Conservation (phyloP, 2,888 invertebrate genomes). For the Orchesella flavescens region DNA sequence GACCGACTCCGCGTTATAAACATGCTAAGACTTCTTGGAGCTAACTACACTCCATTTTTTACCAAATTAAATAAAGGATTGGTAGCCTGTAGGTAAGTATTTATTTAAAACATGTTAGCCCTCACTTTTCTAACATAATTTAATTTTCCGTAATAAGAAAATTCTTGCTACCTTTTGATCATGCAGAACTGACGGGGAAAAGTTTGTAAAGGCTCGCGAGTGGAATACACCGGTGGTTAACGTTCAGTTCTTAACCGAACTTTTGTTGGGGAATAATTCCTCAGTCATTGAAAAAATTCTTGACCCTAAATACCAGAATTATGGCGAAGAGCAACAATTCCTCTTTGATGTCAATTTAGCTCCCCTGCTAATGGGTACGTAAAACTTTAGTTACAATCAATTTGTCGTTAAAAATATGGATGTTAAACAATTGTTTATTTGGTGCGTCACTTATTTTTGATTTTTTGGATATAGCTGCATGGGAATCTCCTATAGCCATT, state of each 20-base stretch:
- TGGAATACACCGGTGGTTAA: slow-evolving; percentile 95
- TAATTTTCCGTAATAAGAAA: too few relatives aligned
- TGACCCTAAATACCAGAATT: slow-evolving; percentile 88
- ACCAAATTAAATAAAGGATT: slow-evolving; percentile 76
- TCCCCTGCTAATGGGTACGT: slow-evolving; percentile 95
- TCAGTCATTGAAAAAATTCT: slow-evolving; percentile 80
- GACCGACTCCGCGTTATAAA: slow-evolving; percentile 87
- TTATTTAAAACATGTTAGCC: too few relatives aligned
- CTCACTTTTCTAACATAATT: slow-evolving; percentile 3
- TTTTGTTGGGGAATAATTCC: slow-evolving; percentile 87
- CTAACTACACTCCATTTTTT: slow-evolving; percentile 82
- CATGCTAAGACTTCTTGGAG: slow-evolving; percentile 90
- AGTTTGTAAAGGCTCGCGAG: slow-evolving; percentile 91
- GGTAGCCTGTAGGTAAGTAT: slow-evolving; percentile 76
- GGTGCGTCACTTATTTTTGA: too few relatives aligned
- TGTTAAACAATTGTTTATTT: too few relatives aligned
- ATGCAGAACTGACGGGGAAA: slow-evolving; percentile 86
- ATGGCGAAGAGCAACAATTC: slow-evolving; percentile 85
- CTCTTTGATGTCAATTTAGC: slow-evolving; percentile 89
- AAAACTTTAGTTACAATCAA: too few relatives aligned
- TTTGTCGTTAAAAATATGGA: too few relatives aligned
- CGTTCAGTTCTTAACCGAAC: slow-evolving; percentile 93
- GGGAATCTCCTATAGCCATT: slow-evolving; percentile 94
- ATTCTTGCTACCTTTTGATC: too few relatives aligned
- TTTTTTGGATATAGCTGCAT: slow-evolving; percentile 81